These are phyloP conservation scores for Hyla sarda DNA, from an alignment of 2,113 vertebrate genomes.

Conservation along the genomic window DNA sequence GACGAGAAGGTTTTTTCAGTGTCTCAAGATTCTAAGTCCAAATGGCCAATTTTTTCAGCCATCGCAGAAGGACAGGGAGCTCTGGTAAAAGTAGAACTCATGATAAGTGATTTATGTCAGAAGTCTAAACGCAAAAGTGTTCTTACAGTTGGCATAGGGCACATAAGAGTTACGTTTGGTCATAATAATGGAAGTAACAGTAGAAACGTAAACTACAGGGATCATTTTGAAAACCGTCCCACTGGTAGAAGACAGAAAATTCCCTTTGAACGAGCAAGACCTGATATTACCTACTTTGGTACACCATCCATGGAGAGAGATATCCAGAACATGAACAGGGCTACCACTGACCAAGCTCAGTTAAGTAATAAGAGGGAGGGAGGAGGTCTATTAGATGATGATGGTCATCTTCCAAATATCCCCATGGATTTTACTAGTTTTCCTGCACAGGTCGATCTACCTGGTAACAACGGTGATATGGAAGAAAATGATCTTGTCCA, in stretches of 20 bases:
- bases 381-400: slow-evolving; percentile 69
- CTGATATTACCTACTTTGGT: slow-evolving; percentile 59
- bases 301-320: slow-evolving; percentile 75
- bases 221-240: slow-evolving; percentile 66
- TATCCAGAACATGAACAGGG: slow-evolving; percentile 73
- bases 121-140: slow-evolving; percentile 90
- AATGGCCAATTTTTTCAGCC: slow-evolving; percentile 78
- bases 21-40: slow-evolving; percentile 73
- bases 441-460: slow-evolving; percentile 76
- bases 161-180: slow-evolving; percentile 84
- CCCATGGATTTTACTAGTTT: slow-evolving; percentile 83
- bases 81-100: slow-evolving; percentile 85
- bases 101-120: slow-evolving; percentile 87
- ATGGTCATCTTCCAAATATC: slow-evolving; percentile 77
- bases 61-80: slow-evolving; percentile 85
- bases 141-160: slow-evolving; percentile 81
- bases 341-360: slow-evolving; percentile 77
- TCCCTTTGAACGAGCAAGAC: slow-evolving; percentile 63
- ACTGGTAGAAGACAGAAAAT: slow-evolving; percentile 65
- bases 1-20: slow-evolving; percentile 87
- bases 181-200: slow-evolving; percentile 68
- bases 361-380: slow-evolving; percentile 69
- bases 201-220: slow-evolving; percentile 60
- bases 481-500: slow-evolving; percentile 73
- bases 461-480: slow-evolving; percentile 64